A percentile compares a stretch with the other conserved stretches of the same genome.
Evolutionary conservation across 2,797 vertebrate genomes (phyloP).

Genomic region (Uromys caudimaculatus): DNA sequence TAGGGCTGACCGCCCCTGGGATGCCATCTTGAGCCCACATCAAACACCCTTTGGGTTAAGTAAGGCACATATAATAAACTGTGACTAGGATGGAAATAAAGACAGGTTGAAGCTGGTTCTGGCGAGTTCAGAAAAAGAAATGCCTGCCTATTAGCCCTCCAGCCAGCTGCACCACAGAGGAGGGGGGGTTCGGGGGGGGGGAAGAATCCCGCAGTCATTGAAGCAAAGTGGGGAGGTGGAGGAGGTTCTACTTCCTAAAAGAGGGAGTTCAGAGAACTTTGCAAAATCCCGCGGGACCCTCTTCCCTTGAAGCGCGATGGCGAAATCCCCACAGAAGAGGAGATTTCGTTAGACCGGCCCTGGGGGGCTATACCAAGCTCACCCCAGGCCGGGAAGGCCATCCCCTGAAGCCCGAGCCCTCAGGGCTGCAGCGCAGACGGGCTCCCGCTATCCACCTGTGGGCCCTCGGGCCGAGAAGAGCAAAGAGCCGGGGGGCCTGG

Average conservation of each 20-base stretch:
- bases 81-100: constrained; percentile 80
- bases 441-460: neutral
- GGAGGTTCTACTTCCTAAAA: constrained; percentile 8
- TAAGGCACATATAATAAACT: constrained; percentile 86
- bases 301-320: neutral
- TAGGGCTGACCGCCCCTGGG: neutral
- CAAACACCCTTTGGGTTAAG: constrained; percentile 84
- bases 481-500: neutral
- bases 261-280: neutral
- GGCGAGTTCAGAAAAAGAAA: constrained; percentile 84
- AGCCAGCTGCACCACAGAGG: constrained; percentile 44
- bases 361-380: neutral
- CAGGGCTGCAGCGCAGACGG: neutral
- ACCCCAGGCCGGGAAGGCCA: neutral
- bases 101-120: constrained; percentile 87
- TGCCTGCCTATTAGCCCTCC: constrained; percentile 77
- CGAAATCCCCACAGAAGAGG: neutral
- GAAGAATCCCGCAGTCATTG: constrained; percentile 14
- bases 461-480: neutral
- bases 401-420: neutral
- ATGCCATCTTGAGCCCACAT: constrained; percentile 59
- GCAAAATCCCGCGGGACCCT: constrained; percentile 1
- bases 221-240: neutral
- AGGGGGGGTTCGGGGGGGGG: neutral
- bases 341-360: neutral